A percentile compares a stretch with the other conserved stretches of the same genome.
Conservation (phyloP, 2,888 invertebrate species). For the Trisateles emortualis region DNA sequence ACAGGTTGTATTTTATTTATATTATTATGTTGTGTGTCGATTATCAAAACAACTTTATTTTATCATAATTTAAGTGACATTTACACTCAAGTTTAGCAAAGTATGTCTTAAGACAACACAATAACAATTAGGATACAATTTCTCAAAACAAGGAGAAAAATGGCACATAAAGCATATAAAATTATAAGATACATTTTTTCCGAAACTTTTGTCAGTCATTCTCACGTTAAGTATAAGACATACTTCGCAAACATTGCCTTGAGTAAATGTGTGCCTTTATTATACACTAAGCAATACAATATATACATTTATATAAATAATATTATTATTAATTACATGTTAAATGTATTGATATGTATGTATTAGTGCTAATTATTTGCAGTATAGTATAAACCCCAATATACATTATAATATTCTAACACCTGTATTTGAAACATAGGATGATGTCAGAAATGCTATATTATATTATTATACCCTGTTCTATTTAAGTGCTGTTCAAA, state of each 20-base stretch:
- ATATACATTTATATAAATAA: not conserved
- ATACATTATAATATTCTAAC: conserved; percentile 33
- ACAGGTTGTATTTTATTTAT: conserved; percentile 77
- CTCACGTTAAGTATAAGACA: too few species aligned
- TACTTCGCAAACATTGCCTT: too few species aligned
- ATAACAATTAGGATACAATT: too few species aligned
- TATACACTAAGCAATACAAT: too few species aligned
- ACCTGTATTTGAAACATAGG: conserved; percentile 27
- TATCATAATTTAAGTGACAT: not conserved
- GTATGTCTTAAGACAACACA: too few species aligned
- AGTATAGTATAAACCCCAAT: conserved; percentile 13
- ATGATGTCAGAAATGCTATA: conserved; percentile 53
- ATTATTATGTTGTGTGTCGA: conserved; percentile 25
- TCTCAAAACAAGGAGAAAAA: too few species aligned
- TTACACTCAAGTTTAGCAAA: not conserved
- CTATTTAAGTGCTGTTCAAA: not conserved
- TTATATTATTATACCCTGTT: not conserved
- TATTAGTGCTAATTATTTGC: conserved; percentile 11
- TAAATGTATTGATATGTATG: conserved; percentile 28
- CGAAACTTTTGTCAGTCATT: too few species aligned
- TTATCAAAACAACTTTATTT: not conserved
- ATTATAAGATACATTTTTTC: too few species aligned
- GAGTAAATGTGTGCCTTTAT: too few species aligned
- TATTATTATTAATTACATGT: conserved; percentile 4
- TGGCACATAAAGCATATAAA: too few species aligned